These are phyloP conservation scores for Gephyroberyx darwinii DNA, from an alignment of 2,797 vertebrate species.

Conservation along the genomic window DNA sequence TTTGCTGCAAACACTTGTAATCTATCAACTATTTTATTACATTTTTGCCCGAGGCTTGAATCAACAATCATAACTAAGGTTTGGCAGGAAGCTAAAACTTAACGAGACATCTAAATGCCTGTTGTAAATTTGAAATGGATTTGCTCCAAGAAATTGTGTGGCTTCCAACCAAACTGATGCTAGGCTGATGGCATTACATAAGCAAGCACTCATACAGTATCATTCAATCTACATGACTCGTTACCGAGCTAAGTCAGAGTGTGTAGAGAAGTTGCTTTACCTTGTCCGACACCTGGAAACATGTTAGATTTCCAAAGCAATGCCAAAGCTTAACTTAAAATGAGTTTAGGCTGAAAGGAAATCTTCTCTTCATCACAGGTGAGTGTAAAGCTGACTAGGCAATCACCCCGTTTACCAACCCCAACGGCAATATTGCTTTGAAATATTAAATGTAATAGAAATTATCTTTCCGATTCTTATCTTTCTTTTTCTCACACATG, in stretches of 20 bases:
- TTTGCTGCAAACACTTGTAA: conserved; percentile 31
- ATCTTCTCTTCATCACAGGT: conserved; percentile 46
- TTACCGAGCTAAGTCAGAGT: not conserved
- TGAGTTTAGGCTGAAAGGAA: conserved; percentile 33
- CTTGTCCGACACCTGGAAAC: conserved; percentile 54
- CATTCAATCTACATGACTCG: not conserved
- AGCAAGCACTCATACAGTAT: not conserved
- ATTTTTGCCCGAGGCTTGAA: not conserved
- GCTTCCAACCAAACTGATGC: conserved; percentile 47
- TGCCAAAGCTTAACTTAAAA: conserved; percentile 31
- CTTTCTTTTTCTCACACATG: conserved; percentile 15
- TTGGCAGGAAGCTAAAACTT: conserved; percentile 53
- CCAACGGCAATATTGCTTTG: not conserved
- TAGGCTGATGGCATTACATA: not conserved
- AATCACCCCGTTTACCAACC: conserved; percentile 40
- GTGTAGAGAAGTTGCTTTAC: conserved; percentile 41
- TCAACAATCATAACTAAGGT: conserved; percentile 24
- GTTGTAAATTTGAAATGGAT: conserved; percentile 46
- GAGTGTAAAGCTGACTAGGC: conserved; percentile 26
- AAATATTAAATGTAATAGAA: conserved; percentile 15
- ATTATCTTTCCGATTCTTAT: conserved; percentile 2
- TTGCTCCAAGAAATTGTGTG: conserved; percentile 60
- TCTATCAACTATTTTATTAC: conserved; percentile 13
- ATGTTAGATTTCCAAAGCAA: conserved; percentile 25
- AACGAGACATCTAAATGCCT: conserved; percentile 60